Percentiles rank a stretch among this genome's conserved stretches.
These are phyloP conservation scores for Origma solitaria DNA, from an alignment of 2,113 vertebrate genomes.

Conservation along the genomic window DNA sequence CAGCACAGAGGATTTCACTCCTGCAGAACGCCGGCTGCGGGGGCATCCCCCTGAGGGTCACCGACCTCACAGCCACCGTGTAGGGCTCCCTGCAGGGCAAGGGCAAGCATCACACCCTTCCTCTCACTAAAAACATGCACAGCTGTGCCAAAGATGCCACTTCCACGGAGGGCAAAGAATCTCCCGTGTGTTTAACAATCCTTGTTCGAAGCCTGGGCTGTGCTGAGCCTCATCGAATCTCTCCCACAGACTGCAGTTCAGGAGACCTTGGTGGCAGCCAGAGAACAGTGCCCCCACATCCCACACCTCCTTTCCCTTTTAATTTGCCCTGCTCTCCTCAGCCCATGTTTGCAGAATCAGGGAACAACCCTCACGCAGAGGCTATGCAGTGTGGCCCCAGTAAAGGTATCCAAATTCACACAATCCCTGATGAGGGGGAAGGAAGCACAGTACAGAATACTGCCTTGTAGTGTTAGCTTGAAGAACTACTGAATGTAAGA, in stretches of 20 bases:
- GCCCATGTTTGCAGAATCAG: background rate
- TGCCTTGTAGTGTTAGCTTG: background rate
- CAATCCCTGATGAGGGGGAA: background rate
- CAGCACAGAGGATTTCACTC: conserved; percentile 66
- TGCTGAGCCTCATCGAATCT: background rate
- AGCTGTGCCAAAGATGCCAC: background rate
- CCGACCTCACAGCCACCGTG: conserved; percentile 64
- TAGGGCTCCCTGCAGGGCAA: conserved; percentile 66
- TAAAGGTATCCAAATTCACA: background rate
- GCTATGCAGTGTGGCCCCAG: background rate
- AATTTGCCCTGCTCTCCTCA: background rate
- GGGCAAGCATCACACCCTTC: background rate
- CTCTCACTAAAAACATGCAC: background rate
- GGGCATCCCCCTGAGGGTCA: conserved; percentile 48
- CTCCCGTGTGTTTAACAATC: background rate
- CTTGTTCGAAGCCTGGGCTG: background rate
- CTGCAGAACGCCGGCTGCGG: conserved; percentile 53
- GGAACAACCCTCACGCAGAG: background rate
- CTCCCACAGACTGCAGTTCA: background rate
- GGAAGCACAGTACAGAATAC: background rate
- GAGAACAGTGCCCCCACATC: background rate
- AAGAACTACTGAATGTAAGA: background rate
- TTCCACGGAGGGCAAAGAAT: background rate
- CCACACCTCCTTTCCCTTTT: background rate
- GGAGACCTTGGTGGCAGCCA: background rate